A percentile compares a stretch with the other conserved stretches of the same genome.
Evolutionary conservation across 2,888 invertebrate species (phyloP).

Genomic region (Cheilosia urbana): DNA sequence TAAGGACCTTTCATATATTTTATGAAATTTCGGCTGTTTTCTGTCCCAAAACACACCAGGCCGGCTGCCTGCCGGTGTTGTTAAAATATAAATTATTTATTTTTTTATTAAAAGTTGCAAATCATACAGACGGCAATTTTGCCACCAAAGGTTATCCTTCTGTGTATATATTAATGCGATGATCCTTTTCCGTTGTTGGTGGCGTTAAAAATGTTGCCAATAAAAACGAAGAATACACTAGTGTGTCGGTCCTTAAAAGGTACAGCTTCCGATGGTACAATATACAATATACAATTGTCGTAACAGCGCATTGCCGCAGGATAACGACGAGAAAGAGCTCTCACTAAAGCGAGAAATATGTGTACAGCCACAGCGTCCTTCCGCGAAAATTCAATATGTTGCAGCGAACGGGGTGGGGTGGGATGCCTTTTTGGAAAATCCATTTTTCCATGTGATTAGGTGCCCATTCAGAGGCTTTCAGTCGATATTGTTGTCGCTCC

Average conservation of each 20-base stretch:
- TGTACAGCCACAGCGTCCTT: conserved; percentile 2
- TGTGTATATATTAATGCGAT: background rate
- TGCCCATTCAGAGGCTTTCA: conserved; percentile 63
- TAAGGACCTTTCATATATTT: conserved; percentile 36
- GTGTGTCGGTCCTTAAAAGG: conserved; percentile 34
- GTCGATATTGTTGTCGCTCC: conserved; percentile 41
- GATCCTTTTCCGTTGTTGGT: conserved; percentile 37
- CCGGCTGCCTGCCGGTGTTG: conserved; percentile 22
- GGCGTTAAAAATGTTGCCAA: conserved; percentile 52
- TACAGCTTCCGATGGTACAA: conserved; percentile 29
- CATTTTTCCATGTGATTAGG: conserved; percentile 73
- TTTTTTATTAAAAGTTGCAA: conserved; percentile 67
- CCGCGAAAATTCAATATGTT: conserved; percentile 29
- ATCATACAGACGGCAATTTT: conserved; percentile 52
- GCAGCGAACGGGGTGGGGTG: background rate
- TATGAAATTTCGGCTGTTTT: background rate
- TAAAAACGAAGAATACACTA: conserved; percentile 51
- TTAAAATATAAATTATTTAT: conserved; percentile 69
- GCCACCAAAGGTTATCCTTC: conserved; percentile 51
- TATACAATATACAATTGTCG: conserved; percentile 42
- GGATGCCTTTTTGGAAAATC: conserved; percentile 46
- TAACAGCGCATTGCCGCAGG: conserved; percentile 47
- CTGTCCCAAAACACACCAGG: background rate
- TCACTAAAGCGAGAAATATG: background rate
- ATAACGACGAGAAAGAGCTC: conserved; percentile 33